Conservation (phyloP, 2,888 invertebrate species). For the Drosophila picticornis region DNA sequence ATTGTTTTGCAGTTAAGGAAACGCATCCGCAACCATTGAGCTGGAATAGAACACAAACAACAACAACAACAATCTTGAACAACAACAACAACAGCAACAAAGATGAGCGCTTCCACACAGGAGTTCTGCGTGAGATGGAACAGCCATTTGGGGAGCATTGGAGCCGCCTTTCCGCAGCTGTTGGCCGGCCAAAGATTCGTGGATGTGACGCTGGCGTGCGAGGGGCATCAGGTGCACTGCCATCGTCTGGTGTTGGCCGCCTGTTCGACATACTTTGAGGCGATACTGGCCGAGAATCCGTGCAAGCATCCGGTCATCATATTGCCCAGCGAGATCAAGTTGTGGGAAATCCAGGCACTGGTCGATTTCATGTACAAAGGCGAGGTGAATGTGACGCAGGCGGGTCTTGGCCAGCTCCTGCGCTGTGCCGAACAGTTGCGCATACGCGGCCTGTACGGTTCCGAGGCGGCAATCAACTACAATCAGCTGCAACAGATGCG, state of each 20-base stretch:
- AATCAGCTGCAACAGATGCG: conserved; percentile 82
- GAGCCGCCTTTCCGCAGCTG: conserved; percentile 85
- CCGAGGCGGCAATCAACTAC: conserved; percentile 84
- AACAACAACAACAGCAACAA: conserved; percentile 7
- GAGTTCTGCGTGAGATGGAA: conserved; percentile 86
- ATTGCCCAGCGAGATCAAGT: conserved; percentile 93
- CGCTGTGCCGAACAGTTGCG: conserved; percentile 94
- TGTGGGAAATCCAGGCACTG: conserved; percentile 93
- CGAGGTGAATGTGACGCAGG: conserved; percentile 94
- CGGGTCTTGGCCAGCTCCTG: conserved; percentile 92
- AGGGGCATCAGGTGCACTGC: conserved; percentile 92
- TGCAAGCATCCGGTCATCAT: conserved; percentile 94
- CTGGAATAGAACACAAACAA: not conserved
- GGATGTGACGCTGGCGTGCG: conserved; percentile 95
- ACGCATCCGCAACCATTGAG: not conserved
- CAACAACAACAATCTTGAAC: too few species aligned
- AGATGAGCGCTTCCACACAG: conserved; percentile 72
- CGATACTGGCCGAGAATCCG: conserved; percentile 92
- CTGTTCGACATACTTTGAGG: conserved; percentile 93
- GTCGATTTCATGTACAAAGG: conserved; percentile 97
- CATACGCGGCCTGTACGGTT: conserved; percentile 88
- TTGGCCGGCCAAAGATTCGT: conserved; percentile 88
- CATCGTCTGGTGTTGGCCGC: conserved; percentile 95
- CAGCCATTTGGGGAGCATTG: conserved; percentile 85
- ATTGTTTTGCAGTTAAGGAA: conserved; percentile 4